A percentile compares a stretch with the other conserved stretches of the same genome.
phyloP scores from a whole-genome alignment of 2,888 invertebrate genomes.

The Germaria angustata region DNA sequence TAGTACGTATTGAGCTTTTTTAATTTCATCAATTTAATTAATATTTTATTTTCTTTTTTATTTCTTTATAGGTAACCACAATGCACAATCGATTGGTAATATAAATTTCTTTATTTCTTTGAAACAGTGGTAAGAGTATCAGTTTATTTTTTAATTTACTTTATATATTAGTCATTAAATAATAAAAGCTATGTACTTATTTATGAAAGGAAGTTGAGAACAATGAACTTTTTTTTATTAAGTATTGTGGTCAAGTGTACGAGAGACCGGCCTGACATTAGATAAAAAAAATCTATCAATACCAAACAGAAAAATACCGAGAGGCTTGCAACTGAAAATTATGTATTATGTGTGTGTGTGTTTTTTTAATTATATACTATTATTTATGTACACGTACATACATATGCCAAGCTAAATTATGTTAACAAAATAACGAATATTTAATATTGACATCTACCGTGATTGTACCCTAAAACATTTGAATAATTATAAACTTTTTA shows the following conservation, averaged over 20 bases:
- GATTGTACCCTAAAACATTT: no score
- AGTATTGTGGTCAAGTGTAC: neutral
- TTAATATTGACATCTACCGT: no score
- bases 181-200: neutral
- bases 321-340: no score
- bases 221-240: neutral
- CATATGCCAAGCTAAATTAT: no score
- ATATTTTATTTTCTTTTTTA: slow-evolving; percentile 15
- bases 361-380: no score
- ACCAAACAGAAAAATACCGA: neutral
- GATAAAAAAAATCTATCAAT: no score
- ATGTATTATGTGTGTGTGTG: no score
- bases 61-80: slow-evolving; percentile 32
- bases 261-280: neutral
- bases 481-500: no score
- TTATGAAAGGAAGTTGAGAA: neutral
- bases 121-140: slow-evolving; percentile 21
- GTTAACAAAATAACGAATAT: no score
- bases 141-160: neutral
- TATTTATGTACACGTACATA: no score
- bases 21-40: slow-evolving; percentile 18
- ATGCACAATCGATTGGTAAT: slow-evolving; percentile 1
- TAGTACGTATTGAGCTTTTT: no score
- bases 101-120: neutral
- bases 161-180: neutral